Evolutionary conservation across 1,140 invertebrate genomes (phyloP), one percentile per base, ranked within the genome.

Genomic region (Capitella teleta): DNA sequence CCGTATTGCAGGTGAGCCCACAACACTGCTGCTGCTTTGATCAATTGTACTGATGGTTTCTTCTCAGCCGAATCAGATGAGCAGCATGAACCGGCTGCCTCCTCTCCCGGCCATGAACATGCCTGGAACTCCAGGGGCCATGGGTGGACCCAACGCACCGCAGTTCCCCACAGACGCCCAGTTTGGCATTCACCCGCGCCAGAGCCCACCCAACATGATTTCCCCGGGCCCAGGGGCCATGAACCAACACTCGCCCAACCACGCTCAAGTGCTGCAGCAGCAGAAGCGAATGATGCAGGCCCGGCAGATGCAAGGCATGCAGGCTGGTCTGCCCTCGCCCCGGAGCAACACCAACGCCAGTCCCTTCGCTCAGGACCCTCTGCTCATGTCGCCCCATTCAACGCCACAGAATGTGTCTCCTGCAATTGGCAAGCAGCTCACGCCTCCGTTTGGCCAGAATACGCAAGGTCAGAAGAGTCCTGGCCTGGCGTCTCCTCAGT

Each of bases 361-460:
- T 16, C 55, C 54, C 2, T 51, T 50, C 23, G 23, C 18, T 26
- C 57, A 59, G n/a, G 66, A 67, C 72, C 82, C 85, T 4, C 82
- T 87, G 81, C 74, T 87, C 51, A 86, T 67, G 52, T 68, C 64
- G 0, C 64, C 64, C 3, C 58, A 64, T 32, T 54, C 56, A 10
- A 47, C 47, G 18, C 43, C 32, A 18, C 55, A 55, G 40, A 54
- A 85, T 67, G 70, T 85, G 50, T 80, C 81, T 59, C 58, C 49
- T 21, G 41, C 57, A 18, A 10, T 16, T 10, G 32, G 18, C 24
- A 56, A 52, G 41, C 62, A 64, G 48, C 54, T 63, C 3, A 62
- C 59, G 51, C 63, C 63, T 3, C 55, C 58, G 3, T 62, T 57
- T 42, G 61, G 53, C 38, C 55, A 60, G 24, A 51, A 19, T 14